Percentiles rank a stretch among this genome's conserved stretches.
Evolutionary conservation across 2,113 vertebrate genomes (phyloP).

Genomic region (Arenaria interpres): DNA sequence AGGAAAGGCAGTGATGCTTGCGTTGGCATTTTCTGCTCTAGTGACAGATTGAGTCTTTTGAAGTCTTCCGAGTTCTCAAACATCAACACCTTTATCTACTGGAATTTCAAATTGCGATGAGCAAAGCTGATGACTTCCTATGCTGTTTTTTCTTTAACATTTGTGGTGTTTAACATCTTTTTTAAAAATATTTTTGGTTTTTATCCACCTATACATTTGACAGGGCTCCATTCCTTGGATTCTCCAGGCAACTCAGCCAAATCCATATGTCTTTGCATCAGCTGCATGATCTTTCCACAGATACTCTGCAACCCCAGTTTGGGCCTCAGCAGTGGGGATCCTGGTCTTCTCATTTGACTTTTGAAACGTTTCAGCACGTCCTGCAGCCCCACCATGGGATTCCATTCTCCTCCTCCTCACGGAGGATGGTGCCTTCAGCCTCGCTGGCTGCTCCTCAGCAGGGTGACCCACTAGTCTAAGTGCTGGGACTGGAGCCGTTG

Average conservation of each 20-base stretch:
- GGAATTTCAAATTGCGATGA: not conserved
- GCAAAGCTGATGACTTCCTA: not conserved
- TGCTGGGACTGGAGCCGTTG: not conserved
- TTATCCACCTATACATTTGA: not conserved
- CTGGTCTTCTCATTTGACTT: not conserved
- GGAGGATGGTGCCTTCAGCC: accelerated
- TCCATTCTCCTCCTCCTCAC: accelerated
- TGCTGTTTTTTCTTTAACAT: not conserved
- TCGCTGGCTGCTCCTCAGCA: not conserved
- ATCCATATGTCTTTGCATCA: not conserved
- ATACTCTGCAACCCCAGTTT: not conserved
- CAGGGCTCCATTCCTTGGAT: not conserved
- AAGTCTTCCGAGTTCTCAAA: not conserved
- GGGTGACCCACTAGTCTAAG: accelerated
- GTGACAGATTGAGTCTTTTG: not conserved
- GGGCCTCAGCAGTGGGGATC: not conserved
- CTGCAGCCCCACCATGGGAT: not conserved
- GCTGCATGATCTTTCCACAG: not conserved
- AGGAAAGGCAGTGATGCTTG: not conserved
- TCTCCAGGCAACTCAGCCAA: not conserved
- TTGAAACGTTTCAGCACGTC: accelerated
- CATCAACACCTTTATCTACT: not conserved
- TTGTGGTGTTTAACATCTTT: not conserved
- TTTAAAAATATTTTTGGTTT: not conserved
- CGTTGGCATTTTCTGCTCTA: not conserved